Conservation (phyloP, 1,140 invertebrate species). For the Dermatophagoides farinae region DNA sequence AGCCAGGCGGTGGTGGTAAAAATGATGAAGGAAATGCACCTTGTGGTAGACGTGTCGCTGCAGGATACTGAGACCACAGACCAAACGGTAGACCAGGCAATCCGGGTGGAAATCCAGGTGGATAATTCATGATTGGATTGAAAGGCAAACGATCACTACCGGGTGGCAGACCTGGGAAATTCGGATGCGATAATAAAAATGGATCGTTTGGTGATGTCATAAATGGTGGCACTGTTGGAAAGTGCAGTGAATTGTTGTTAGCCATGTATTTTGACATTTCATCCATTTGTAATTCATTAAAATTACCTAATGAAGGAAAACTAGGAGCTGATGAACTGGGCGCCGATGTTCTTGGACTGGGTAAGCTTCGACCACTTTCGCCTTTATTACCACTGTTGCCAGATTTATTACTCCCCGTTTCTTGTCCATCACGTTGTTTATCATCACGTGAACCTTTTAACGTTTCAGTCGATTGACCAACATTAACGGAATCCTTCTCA, state of each 20-base stretch:
- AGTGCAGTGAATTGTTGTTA: neutral
- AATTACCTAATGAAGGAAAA: neutral
- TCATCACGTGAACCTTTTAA: neutral
- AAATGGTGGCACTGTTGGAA: neutral
- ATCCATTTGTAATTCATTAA: neutral
- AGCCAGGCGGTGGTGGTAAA: neutral
- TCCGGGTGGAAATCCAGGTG: neutral
- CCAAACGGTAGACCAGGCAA: slow-evolving; percentile 6
- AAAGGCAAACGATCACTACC: neutral
- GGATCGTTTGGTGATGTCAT: neutral
- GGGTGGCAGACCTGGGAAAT: neutral
- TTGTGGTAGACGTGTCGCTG: neutral
- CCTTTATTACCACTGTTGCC: neutral
- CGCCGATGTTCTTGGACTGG: neutral
- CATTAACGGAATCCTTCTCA: too few species aligned
- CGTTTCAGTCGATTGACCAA: too few species aligned
- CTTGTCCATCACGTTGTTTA: neutral
- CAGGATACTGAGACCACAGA: slow-evolving; percentile 8
- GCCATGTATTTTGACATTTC: neutral
- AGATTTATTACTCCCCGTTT: neutral
- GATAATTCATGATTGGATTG: neutral
- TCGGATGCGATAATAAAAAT: neutral
- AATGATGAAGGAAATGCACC: slow-evolving; percentile 1
- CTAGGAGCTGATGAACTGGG: neutral
- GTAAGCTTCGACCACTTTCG: neutral